Conservation (phyloP, 2,888 invertebrate species). For the Ryuthela nishihirai region DNA sequence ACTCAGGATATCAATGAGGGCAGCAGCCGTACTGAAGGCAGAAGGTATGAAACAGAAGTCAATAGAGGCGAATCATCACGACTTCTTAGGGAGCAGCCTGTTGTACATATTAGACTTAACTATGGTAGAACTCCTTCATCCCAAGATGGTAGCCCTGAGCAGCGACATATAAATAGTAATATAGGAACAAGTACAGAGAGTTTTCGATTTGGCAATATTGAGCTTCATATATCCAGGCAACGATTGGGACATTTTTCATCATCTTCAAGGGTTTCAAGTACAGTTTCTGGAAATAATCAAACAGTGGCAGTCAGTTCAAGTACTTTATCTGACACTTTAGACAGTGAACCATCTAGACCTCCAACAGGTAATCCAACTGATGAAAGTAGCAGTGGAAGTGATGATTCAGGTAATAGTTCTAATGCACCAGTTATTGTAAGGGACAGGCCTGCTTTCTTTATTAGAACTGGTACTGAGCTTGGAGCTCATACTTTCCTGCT, state of each 20-base stretch:
- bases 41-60: neutral
- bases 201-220: slow-evolving; percentile 5
- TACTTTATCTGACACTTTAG: no score
- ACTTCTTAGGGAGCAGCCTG: slow-evolving; percentile 9
- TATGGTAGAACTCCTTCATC: neutral
- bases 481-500: slow-evolving; percentile 3
- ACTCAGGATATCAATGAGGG: neutral
- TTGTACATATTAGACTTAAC: slow-evolving; percentile 34
- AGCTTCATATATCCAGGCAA: slow-evolving; percentile 2
- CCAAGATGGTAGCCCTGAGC: neutral
- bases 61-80: neutral
- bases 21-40: neutral
- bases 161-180: neutral
- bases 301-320: neutral
- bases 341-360: neutral
- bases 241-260: neutral
- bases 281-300: neutral
- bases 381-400: neutral
- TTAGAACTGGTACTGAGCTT: slow-evolving; percentile 9
- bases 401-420: neutral
- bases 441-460: slow-evolving; percentile 9
- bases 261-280: neutral
- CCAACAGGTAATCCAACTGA: neutral
- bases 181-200: neutral
- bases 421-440: neutral